A percentile compares a stretch with the other conserved stretches of the same genome.
phyloP scores from a whole-genome alignment of 2,888 invertebrate species.

The Molorchus minor region DNA sequence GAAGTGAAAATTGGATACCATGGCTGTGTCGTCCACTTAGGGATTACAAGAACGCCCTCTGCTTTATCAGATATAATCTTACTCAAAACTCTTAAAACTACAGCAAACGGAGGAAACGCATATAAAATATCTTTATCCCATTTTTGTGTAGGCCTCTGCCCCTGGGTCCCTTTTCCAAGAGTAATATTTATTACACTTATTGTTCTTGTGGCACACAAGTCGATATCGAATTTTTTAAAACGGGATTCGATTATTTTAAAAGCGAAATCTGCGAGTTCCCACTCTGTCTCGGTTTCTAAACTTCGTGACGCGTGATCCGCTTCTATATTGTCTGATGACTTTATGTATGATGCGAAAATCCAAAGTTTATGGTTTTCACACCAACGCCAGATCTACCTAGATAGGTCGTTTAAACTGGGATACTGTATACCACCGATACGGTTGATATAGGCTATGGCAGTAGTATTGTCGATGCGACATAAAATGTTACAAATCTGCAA shows the following conservation, averaged over 20 bases:
- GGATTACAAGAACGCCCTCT: slow-evolving; percentile 46
- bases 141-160: slow-evolving; percentile 29
- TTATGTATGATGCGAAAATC: slow-evolving; percentile 36
- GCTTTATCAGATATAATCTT: slow-evolving; percentile 38
- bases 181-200: slow-evolving; percentile 17
- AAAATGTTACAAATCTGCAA: slow-evolving; percentile 36
- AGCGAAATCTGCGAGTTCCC: slow-evolving; percentile 20
- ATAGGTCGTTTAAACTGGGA: slow-evolving; percentile 36
- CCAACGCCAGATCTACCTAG: slow-evolving; percentile 42
- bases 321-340: slow-evolving; percentile 31
- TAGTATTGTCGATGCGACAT: slow-evolving; percentile 39
- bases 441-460: slow-evolving; percentile 39
- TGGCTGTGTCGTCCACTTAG: slow-evolving; percentile 46
- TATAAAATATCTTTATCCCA: slow-evolving; percentile 33
- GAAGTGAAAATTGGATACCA: slow-evolving; percentile 47
- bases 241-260: slow-evolving; percentile 10
- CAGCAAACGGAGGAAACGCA: slow-evolving; percentile 33
- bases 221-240: slow-evolving; percentile 15
- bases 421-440: slow-evolving; percentile 39
- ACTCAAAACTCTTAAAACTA: not conserved
- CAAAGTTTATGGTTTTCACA: slow-evolving; percentile 41
- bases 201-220: slow-evolving; percentile 21
- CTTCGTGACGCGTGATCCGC: slow-evolving; percentile 28
- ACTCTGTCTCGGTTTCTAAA: slow-evolving; percentile 25
- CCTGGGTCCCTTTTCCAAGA: slow-evolving; percentile 38